phyloP scores from a whole-genome alignment of 2,113 vertebrate species.

The Peromyscus californicus region DNA sequence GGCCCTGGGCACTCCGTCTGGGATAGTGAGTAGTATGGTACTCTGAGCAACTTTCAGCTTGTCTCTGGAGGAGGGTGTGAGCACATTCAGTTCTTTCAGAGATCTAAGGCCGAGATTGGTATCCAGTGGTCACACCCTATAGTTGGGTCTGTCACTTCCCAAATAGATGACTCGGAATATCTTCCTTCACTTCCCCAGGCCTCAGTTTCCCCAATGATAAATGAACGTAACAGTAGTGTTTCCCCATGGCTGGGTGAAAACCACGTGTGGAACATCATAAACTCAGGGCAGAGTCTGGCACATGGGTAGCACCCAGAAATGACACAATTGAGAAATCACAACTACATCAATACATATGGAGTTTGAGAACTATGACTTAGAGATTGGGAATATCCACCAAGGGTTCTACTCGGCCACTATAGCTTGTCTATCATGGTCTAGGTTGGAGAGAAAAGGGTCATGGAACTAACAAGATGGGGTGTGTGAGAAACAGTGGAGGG shows the following conservation, averaged over 20 bases:
- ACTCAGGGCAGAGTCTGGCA: background rate
- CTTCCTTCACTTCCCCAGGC: background rate
- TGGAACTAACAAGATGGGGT: background rate
- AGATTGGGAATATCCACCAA: background rate
- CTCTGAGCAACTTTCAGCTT: too few relatives aligned
- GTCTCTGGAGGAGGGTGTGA: background rate
- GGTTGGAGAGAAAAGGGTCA: background rate
- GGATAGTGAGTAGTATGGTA: accelerated
- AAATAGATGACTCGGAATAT: background rate
- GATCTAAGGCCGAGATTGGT: background rate
- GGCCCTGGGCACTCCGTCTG: background rate
- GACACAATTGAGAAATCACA: background rate
- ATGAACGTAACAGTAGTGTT: background rate
- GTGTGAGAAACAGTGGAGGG: accelerated
- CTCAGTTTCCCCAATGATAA: background rate
- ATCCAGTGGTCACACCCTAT: background rate
- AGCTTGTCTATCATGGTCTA: background rate
- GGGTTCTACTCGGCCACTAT: too few relatives aligned
- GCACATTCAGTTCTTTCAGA: background rate
- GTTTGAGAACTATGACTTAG: background rate
- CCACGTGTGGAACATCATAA: background rate
- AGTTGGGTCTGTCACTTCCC: background rate
- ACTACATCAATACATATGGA: background rate
- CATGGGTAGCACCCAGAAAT: background rate
- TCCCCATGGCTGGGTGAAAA: background rate